Evolutionary conservation across 2,797 vertebrate genomes (phyloP).

Genomic region (Eospalax fontanierii): DNA sequence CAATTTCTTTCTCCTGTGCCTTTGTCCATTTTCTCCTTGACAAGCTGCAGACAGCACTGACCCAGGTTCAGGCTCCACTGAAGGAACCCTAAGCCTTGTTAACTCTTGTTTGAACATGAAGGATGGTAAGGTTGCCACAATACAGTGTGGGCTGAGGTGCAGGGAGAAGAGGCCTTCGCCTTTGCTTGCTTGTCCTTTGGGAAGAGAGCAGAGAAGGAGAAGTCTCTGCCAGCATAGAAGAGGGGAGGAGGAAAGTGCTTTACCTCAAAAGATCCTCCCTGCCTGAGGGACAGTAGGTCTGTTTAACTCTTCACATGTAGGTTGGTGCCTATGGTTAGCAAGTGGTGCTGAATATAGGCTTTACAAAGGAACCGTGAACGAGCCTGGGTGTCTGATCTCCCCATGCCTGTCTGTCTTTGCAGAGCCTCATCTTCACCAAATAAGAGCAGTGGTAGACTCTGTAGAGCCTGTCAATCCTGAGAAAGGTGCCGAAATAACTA

Average conservation of each 20-base stretch:
- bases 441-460: background rate
- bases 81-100: background rate
- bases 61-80: background rate
- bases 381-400: background rate
- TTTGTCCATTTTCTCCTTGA: constrained; percentile 15
- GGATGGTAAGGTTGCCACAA: background rate
- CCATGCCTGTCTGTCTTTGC: background rate
- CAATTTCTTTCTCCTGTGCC: background rate
- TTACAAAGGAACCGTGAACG: background rate
- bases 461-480: background rate
- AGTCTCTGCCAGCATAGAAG: background rate
- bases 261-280: background rate
- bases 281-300: background rate
- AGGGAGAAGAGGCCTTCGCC: background rate
- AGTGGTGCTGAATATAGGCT: background rate
- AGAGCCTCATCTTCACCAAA: background rate
- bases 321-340: background rate
- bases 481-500: background rate
- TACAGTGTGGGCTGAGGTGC: no score
- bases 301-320: background rate
- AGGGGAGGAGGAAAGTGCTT: background rate
- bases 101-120: background rate
- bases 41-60: background rate
- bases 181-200: background rate
- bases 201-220: background rate